phyloP scores from a whole-genome alignment of 2,113 vertebrate species.

The Calypte anna region DNA sequence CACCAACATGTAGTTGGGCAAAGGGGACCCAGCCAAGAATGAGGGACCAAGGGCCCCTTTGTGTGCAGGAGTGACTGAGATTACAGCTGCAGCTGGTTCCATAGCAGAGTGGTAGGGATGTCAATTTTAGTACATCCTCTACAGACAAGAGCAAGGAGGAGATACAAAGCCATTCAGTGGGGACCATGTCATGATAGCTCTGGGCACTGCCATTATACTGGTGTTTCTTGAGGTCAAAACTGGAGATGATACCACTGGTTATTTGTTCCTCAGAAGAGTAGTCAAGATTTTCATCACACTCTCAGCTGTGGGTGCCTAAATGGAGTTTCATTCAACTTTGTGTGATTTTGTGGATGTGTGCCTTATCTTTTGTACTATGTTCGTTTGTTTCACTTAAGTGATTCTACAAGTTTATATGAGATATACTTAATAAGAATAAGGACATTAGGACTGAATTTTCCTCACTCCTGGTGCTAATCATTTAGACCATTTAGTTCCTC shows the following conservation, averaged over 20 bases:
- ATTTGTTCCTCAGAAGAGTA: not conserved
- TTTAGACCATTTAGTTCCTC: constrained; percentile 4
- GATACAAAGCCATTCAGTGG: not conserved
- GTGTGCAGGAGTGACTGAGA: not conserved
- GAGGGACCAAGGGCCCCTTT: not conserved
- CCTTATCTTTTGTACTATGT: not conserved
- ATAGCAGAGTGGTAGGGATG: accelerated
- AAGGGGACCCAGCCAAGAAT: too few species aligned
- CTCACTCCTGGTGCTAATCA: not conserved
- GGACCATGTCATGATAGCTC: not conserved
- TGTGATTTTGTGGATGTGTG: not conserved
- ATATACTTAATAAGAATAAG: not conserved
- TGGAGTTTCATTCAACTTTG: not conserved
- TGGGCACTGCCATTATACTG: not conserved
- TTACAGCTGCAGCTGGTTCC: not conserved
- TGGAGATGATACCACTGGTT: accelerated
- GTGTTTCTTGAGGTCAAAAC: not conserved
- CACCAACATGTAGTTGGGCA: not conserved
- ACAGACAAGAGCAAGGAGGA: not conserved
- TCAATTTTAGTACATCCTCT: not conserved
- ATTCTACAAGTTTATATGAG: not conserved
- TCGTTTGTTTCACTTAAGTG: not conserved
- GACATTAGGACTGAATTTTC: not conserved
- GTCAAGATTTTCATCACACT: not conserved
- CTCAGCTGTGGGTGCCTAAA: not conserved